A percentile compares a stretch with the other conserved stretches of the same genome.
phyloP scores from a whole-genome alignment of 92 coral and sea anemone genomes.

The Paramuricea clavata region DNA sequence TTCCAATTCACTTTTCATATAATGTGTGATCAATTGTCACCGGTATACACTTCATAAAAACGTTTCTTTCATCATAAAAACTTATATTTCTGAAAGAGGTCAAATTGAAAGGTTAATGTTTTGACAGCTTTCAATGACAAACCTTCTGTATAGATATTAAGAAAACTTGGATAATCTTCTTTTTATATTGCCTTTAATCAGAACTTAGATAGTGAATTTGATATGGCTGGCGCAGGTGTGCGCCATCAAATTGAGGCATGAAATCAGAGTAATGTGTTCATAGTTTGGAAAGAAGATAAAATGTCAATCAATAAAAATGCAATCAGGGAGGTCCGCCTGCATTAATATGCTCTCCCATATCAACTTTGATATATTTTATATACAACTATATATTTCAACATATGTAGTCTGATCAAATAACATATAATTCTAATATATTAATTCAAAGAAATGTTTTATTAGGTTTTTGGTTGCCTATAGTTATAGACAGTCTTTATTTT shows the following conservation, averaged over 20 bases:
- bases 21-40: conserved; percentile 30
- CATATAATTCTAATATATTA: not conserved
- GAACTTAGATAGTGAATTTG: conserved; percentile 11
- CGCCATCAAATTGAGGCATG: not conserved
- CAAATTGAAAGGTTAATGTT: conserved; percentile 24
- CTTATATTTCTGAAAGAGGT: not conserved
- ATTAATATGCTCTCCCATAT: too few species aligned
- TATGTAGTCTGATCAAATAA: not conserved
- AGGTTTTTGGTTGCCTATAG: conserved; percentile 15
- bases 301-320: conserved; percentile 35
- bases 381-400: not conserved
- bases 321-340: not conserved
- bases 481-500: not conserved
- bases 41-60: not conserved
- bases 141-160: not conserved
- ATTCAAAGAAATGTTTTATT: conserved; percentile 5
- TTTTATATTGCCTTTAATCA: not conserved
- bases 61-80: conserved; percentile 37
- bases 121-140: conserved; percentile 25
- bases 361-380: not conserved
- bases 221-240: conserved; percentile 32
- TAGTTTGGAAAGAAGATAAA: conserved; percentile 23
- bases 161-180: not conserved
- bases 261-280: conserved; percentile 1
- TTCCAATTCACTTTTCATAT: not conserved